Percentiles rank a stretch among this genome's conserved stretches.
Conservation (phyloP, 2,797 vertebrate genomes). For the Hydrophis major region DNA sequence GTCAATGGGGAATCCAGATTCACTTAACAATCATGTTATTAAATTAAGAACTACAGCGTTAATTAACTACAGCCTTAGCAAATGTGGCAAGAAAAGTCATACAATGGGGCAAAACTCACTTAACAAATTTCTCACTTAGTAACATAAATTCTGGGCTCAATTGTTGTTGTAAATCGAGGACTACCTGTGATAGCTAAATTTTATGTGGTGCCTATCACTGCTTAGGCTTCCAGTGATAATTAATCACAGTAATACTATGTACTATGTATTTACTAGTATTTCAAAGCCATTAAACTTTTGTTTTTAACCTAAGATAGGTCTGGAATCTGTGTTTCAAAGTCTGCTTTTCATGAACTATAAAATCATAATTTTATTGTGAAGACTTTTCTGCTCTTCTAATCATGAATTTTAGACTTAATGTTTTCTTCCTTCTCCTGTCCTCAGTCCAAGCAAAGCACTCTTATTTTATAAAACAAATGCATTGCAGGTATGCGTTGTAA, state of each 20-base stretch:
- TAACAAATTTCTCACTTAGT: too few relatives aligned
- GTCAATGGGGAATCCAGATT: too few relatives aligned
- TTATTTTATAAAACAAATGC: neutral
- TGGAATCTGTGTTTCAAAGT: neutral
- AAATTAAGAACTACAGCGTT: too few relatives aligned
- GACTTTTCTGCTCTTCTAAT: neutral
- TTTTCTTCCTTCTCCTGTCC: neutral
- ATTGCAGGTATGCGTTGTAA: neutral
- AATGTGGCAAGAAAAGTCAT: too few relatives aligned
- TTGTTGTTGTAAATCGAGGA: too few relatives aligned
- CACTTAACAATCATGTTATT: too few relatives aligned
- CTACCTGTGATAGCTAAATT: slow-evolving; percentile 34
- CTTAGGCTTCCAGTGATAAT: neutral
- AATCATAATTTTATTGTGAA: neutral
- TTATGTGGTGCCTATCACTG: slow-evolving; percentile 16
- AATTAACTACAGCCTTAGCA: too few relatives aligned
- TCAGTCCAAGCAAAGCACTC: neutral
- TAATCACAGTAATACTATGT: neutral
- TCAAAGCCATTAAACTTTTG: neutral
- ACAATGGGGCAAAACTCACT: too few relatives aligned
- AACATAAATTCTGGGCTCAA: too few relatives aligned
- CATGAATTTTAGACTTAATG: neutral
- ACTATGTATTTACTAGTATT: neutral
- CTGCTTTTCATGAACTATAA: neutral
- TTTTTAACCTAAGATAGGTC: neutral